These are phyloP conservation scores for Chlorops oryzae DNA, from an alignment of 1,140 invertebrate genomes.

Conservation along the genomic window DNA sequence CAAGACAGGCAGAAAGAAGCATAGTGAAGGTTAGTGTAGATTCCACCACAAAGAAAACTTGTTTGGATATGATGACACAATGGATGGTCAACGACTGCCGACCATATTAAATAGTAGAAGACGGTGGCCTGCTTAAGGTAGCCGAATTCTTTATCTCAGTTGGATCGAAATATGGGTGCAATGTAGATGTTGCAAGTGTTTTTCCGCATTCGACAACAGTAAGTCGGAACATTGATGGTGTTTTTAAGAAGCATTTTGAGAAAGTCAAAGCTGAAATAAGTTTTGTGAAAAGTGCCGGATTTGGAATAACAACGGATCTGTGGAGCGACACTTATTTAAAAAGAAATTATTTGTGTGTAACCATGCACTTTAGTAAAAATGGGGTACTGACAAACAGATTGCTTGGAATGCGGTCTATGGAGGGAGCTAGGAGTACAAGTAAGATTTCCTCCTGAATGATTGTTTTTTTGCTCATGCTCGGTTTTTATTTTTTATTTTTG, in stretches of 20 bases:
- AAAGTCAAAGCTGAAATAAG: constrained; percentile 4
- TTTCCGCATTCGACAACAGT: constrained; percentile 11
- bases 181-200: constrained; percentile 2
- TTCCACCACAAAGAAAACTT: neutral
- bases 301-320: neutral
- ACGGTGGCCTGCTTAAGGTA: constrained; percentile 7
- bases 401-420: neutral
- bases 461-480: neutral
- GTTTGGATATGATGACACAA: neutral
- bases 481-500: neutral
- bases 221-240: constrained; percentile 5
- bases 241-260: constrained; percentile 3
- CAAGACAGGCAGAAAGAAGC: neutral
- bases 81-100: constrained; percentile 8
- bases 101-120: constrained; percentile 6
- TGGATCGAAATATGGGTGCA: constrained; percentile 4
- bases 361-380: neutral
- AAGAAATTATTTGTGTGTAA: too few relatives aligned
- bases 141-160: neutral
- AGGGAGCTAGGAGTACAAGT: neutral
- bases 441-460: neutral
- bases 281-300: neutral
- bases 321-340: too few relatives aligned
- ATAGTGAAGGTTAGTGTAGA: constrained; percentile 3
- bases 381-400: neutral